These are phyloP conservation scores for Pseudomugil gertrudae DNA, from an alignment of 2,797 vertebrate genomes.

Conservation along the genomic window DNA sequence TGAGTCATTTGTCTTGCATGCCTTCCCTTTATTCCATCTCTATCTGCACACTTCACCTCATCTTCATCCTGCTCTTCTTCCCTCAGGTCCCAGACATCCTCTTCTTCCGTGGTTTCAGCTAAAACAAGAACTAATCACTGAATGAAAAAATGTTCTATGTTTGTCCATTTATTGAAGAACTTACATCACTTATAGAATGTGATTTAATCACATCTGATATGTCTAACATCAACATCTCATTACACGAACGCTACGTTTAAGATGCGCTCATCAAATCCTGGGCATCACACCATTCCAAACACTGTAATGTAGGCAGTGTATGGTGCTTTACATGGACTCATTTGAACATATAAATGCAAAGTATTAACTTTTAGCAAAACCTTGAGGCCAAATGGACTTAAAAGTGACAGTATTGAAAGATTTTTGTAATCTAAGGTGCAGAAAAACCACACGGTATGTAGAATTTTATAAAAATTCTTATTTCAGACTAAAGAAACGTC, in stretches of 20 bases:
- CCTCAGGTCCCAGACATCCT: slow-evolving; percentile 81
- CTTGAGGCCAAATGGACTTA: neutral
- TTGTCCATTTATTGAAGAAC: slow-evolving; percentile 9
- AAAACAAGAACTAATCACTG: slow-evolving; percentile 68
- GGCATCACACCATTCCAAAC: slow-evolving; percentile 27
- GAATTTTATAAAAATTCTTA: neutral
- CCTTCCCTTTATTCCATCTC: slow-evolving; percentile 41
- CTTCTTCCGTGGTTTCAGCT: slow-evolving; percentile 86
- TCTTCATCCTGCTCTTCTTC: slow-evolving; percentile 71
- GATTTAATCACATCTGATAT: slow-evolving; percentile 7
- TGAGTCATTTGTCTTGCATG: slow-evolving; percentile 53
- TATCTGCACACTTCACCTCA: slow-evolving; percentile 50
- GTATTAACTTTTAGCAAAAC: neutral
- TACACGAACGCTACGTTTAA: neutral
- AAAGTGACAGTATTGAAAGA: neutral
- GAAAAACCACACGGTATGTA: too few species aligned
- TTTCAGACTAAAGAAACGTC: neutral
- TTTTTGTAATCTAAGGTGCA: neutral
- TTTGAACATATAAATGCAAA: neutral
- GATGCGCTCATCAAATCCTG: neutral
- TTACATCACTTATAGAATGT: slow-evolving; percentile 8
- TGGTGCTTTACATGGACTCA: neutral
- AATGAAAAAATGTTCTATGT: slow-evolving; percentile 26
- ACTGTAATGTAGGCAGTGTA: slow-evolving; percentile 4
- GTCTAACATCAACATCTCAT: neutral